Conservation (phyloP, 2,888 invertebrate species). For the Perithous albicinctus region DNA sequence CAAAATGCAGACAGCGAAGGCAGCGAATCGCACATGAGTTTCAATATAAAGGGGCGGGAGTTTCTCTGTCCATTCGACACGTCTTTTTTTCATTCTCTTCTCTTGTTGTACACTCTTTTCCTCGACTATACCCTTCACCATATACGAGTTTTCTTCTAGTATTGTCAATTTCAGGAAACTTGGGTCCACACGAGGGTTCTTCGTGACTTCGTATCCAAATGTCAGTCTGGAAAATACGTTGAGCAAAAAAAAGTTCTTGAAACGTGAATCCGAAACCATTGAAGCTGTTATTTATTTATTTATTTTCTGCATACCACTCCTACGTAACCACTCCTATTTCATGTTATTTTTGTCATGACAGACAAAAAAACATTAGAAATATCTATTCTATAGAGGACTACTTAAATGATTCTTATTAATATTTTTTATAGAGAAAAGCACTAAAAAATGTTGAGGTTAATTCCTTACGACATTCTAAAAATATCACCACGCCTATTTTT, state of each 20-base stretch:
- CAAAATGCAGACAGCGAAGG: slow-evolving; percentile 34
- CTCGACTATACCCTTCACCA: neutral
- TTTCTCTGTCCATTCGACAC: neutral
- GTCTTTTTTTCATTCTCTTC: too few relatives aligned
- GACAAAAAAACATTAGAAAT: too few relatives aligned
- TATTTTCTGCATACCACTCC: neutral
- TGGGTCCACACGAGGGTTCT: neutral
- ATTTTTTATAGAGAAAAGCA: too few relatives aligned
- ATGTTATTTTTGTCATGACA: too few relatives aligned
- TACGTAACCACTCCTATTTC: too few relatives aligned
- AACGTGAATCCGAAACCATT: neutral
- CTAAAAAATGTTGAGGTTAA: too few relatives aligned
- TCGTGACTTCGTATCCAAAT: neutral
- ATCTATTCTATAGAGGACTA: too few relatives aligned
- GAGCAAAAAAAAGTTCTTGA: neutral
- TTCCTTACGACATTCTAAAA: too few relatives aligned
- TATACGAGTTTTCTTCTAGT: neutral
- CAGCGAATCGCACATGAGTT: slow-evolving; percentile 17
- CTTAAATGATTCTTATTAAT: too few relatives aligned
- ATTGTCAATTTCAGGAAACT: neutral
- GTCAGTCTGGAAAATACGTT: neutral
- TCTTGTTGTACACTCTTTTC: too few relatives aligned
- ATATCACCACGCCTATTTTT: too few relatives aligned
- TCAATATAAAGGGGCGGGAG: slow-evolving; percentile 11
- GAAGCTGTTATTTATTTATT: neutral